Base-by-base conservation (phyloP, 2,888 invertebrate species). In the Sminthurinus aureus region DNA sequence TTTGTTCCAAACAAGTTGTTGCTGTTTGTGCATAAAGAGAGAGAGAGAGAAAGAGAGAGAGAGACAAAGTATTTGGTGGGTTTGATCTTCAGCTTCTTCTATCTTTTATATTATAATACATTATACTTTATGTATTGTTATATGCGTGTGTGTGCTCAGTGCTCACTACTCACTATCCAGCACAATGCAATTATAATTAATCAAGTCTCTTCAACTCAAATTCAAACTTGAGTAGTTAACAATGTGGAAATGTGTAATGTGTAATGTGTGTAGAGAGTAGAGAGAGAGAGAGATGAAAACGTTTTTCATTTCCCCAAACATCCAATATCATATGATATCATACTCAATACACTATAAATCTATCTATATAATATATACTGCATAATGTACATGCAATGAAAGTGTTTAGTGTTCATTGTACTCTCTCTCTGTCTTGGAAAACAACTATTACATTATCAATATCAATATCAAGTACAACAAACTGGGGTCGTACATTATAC, bases 141-240 rank as follows among this genome's bases (percentile, higher is more conserved):
- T 6, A 38, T 38, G 38, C n/a, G n/a, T n/a, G n/a, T n/a, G n/a
- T n/a, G n/a, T n/a, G n/a, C n/a, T n/a, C n/a, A n/a, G n/a, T n/a
- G n/a, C 71, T 22, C 76, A 52, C 66, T 52, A 66, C 80, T 81
- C 81, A 58, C 81, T 58, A 81, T 74, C 74, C 81, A 81, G 64
- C 64, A 81, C 74, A 81, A 81, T 81, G 26, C 81, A 74, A 81
- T 74, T 81, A 81, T 81, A 81, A 81, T 81, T 81, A 81, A 81
- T 81, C 81, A 81, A 81, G 81, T 74, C 81, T 75, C 81, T 75
- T 51, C 76, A 52, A 76, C 58, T 76, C 50, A 18, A 51, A 76
- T 22, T 50, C 58, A 76, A 15, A 52, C 58, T 58, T 76, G 22
- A 24, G 26, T n/a, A 64, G 13, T 18, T 64, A 64, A 13, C 1